Conservation (phyloP, 37 sponge, comb jelly and placozoan species). For the Beroe forskalii region DNA sequence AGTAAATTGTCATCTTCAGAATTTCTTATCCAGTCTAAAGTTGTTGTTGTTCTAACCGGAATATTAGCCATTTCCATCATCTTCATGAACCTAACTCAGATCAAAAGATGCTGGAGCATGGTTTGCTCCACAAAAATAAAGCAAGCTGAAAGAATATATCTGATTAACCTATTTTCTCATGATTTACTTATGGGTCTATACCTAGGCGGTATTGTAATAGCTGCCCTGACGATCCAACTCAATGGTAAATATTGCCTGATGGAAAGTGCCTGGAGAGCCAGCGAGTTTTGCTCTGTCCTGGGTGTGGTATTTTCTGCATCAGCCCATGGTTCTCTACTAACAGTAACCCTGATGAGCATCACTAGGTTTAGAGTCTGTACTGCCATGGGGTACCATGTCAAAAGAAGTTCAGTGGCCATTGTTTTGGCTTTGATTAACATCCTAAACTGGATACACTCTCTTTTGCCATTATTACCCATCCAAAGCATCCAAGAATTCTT, state of each 20-base stretch:
- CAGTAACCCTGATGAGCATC: no score
- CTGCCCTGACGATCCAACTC: background rate
- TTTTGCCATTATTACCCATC: background rate
- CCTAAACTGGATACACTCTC: background rate
- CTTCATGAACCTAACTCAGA: background rate
- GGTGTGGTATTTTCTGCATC: constrained; percentile 27
- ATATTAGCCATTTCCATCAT: background rate
- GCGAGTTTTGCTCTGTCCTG: background rate
- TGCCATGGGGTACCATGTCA: no score
- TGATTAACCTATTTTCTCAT: background rate
- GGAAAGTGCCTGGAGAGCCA: constrained; percentile 29
- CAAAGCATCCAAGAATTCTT: background rate
- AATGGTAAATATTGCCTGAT: background rate
- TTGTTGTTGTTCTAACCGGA: background rate
- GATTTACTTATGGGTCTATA: constrained; percentile 38
- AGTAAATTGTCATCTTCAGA: no score
- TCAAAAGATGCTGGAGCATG: background rate
- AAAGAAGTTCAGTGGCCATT: background rate
- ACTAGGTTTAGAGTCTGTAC: no score
- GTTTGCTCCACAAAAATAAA: background rate
- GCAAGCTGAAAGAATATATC: background rate
- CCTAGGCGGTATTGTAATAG: background rate
- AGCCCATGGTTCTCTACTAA: background rate
- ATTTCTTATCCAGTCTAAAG: background rate
- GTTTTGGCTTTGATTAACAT: background rate